phyloP scores from a whole-genome alignment of 2,113 vertebrate genomes.

The Xiphophorus couchianus region DNA sequence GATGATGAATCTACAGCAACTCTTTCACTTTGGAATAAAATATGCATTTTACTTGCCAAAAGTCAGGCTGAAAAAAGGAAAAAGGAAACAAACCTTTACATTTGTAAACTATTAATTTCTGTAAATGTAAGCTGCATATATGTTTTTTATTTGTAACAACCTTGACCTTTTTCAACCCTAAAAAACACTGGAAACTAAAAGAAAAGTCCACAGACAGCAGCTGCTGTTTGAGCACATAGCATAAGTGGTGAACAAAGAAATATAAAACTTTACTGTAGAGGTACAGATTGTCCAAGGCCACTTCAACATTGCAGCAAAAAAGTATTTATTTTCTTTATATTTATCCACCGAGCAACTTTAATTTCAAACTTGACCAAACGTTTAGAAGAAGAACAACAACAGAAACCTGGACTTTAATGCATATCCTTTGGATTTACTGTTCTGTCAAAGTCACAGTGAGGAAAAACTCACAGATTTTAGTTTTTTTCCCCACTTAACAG shows the following conservation, averaged over 20 bases:
- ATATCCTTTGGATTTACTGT: too few relatives aligned
- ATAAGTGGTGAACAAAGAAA: not conserved
- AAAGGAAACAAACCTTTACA: not conserved
- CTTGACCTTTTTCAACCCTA: slow-evolving; percentile 73
- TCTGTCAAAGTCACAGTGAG: too few relatives aligned
- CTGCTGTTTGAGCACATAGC: not conserved
- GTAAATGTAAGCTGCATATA: not conserved
- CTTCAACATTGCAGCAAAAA: too few relatives aligned
- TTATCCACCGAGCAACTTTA: too few relatives aligned
- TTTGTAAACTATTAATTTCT: not conserved
- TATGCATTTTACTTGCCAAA: slow-evolving; percentile 36
- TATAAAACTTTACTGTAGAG: too few relatives aligned
- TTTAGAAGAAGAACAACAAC: too few relatives aligned
- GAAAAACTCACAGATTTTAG: too few relatives aligned
- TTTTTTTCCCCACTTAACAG: too few relatives aligned
- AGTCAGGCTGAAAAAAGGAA: slow-evolving; percentile 10
- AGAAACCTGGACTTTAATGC: too few relatives aligned
- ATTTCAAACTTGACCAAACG: too few relatives aligned
- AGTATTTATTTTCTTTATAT: too few relatives aligned
- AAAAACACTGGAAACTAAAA: slow-evolving; percentile 24
- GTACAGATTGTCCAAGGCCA: too few relatives aligned
- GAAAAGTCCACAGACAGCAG: slow-evolving; percentile 13
- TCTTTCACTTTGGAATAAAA: slow-evolving; percentile 34
- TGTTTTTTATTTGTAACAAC: slow-evolving; percentile 35
- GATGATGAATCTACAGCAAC: slow-evolving; percentile 25